These are phyloP conservation scores for Octomys mimax DNA, from an alignment of 2,797 vertebrate genomes.

Conservation along the genomic window DNA sequence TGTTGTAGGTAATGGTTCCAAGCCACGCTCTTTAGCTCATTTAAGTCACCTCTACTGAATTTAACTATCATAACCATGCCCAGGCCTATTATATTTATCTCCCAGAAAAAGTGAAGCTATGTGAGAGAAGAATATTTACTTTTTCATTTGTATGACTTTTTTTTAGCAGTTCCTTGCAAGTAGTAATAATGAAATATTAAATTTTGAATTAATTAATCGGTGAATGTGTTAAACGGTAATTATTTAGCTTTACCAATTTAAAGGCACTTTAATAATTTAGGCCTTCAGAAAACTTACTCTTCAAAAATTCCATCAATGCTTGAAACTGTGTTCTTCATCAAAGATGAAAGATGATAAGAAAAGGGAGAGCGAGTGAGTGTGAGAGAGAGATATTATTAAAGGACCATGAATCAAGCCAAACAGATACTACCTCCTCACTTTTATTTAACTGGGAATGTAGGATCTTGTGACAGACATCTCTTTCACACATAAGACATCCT, in stretches of 20 bases:
- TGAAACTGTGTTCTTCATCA: background rate
- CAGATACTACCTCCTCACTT: no score
- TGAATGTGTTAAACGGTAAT: background rate
- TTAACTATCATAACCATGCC: background rate
- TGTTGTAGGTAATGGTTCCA: background rate
- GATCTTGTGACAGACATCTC: no score
- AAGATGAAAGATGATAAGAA: background rate
- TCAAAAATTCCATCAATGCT: background rate
- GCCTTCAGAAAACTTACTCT: background rate
- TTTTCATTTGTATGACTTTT: background rate
- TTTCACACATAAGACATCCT: no score
- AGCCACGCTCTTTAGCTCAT: accelerated
- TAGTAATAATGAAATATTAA: background rate
- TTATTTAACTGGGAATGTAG: no score
- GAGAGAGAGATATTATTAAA: background rate
- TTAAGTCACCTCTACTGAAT: background rate
- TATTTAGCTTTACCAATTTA: background rate
- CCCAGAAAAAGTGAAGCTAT: background rate
- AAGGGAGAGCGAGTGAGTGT: background rate
- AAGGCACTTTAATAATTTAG: background rate
- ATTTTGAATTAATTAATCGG: background rate
- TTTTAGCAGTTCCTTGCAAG: background rate
- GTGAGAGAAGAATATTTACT: background rate
- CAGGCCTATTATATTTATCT: background rate
- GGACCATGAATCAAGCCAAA: no score